Percentiles rank a stretch among this genome's conserved stretches.
Conservation (phyloP, 1,140 invertebrate genomes). For the Lineus longissimus region DNA sequence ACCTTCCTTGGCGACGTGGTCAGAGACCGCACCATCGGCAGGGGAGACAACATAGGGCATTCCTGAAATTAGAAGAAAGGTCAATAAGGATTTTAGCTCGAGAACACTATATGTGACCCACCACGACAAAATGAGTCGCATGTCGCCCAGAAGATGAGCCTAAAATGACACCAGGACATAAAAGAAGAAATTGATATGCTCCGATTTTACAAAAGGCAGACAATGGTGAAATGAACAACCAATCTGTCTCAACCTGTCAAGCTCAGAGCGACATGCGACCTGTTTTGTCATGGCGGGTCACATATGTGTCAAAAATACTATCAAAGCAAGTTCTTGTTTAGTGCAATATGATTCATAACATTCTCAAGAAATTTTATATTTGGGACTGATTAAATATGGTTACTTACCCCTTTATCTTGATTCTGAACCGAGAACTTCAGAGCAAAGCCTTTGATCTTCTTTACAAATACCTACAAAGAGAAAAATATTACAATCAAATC, state of each 20-base stretch:
- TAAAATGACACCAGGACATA: no score
- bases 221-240: no score
- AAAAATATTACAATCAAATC: no score
- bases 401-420: slow-evolving; percentile 56
- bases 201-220: no score
- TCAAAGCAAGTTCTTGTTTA: slow-evolving; percentile 5
- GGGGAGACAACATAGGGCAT: slow-evolving; percentile 69
- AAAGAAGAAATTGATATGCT: no score
- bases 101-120: no score
- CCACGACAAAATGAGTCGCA: no score
- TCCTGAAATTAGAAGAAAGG: slow-evolving; percentile 36
- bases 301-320: slow-evolving; percentile 13
- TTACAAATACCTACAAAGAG: slow-evolving; percentile 68
- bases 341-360: slow-evolving; percentile 16
- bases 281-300: no score
- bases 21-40: slow-evolving; percentile 66
- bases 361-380: neutral
- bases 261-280: no score
- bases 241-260: no score
- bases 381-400: neutral
- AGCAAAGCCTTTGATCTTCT: slow-evolving; percentile 75
- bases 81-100: slow-evolving; percentile 2
- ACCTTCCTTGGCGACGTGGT: slow-evolving; percentile 68
- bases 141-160: no score
- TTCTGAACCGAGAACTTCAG: slow-evolving; percentile 64